Base-by-base conservation (phyloP, 1,140 invertebrate species). In the Drosophila orena region DNA sequence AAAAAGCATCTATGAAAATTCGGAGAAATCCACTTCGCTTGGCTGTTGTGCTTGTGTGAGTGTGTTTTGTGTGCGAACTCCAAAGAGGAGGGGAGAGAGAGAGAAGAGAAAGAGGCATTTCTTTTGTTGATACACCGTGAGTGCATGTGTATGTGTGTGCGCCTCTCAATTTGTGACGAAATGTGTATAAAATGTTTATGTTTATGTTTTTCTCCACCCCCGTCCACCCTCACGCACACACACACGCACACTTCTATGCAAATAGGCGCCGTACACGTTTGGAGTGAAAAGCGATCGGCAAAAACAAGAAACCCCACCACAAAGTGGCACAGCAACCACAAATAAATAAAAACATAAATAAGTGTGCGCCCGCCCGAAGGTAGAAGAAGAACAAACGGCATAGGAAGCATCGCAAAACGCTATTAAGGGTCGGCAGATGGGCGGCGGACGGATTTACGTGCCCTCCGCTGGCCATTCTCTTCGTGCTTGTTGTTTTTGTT, bases 91-190 rank as follows among this genome's bases (percentile, higher is more conserved):
- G 6, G 8, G 17, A 53, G 46, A 10, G 20, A 17, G 37, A 10
- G 10, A 17, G 40, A 5, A 5, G 37, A 58, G 52, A 43, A 37
- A 56, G 47, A 43, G 27, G 42, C 44, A 66, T 64, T 74, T 73
- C 69, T 74, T 74, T 75, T 65, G 68, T 73, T 72, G 68, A 72
- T 73, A 60, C 59, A 64, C 64, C 44, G 17, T 38, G 27, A 49
- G 66, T 46, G 22, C 14, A 30, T 58, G 53, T 42, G 59, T 69
- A 50, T 49, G 55, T 55, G 61, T 58, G 60, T 78, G 47, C 30
- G 49, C 49, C 64, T 61, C 56, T 35, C 27, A 46, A 55, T 59
- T 83, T 59, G 58, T 75, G 72, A 69, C 54, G 65, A 80, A 84
- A 70, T 75, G 43, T 61, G 43, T 47, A 49, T 59, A 62, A 66